Conservation (phyloP, 2,113 vertebrate genomes). For the Oceanodroma tethys region DNA sequence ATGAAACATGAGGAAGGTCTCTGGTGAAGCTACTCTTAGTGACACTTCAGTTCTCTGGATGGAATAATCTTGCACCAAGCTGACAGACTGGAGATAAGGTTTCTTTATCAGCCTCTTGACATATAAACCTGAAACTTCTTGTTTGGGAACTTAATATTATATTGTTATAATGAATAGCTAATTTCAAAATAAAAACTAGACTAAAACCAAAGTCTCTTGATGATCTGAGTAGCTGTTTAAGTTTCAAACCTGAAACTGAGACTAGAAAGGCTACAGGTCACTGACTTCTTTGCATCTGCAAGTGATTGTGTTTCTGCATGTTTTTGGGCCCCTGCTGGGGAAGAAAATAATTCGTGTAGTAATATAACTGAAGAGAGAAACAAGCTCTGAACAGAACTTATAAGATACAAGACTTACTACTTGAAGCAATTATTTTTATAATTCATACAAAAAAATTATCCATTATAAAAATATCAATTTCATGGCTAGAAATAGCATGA, state of each 20-base stretch:
- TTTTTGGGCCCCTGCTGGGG: background rate
- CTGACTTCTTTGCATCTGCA: background rate
- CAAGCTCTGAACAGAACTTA: background rate
- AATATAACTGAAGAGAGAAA: background rate
- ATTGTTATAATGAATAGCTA: background rate
- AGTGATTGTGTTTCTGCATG: background rate
- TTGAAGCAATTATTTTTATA: background rate
- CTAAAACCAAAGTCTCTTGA: background rate
- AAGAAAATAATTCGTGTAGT: background rate
- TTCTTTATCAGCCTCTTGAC: background rate
- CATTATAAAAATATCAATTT: background rate
- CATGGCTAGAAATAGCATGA: background rate
- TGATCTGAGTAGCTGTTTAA: background rate
- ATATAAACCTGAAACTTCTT: background rate
- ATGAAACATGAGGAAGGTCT: background rate
- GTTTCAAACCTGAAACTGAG: background rate
- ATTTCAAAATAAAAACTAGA: background rate
- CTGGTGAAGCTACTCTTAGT: background rate
- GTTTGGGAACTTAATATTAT: background rate
- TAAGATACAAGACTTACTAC: background rate
- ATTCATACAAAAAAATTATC: fast-evolving
- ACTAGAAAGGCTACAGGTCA: background rate
- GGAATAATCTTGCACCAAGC: background rate
- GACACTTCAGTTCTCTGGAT: background rate
- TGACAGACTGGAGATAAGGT: background rate